Conservation (phyloP, 2,797 vertebrate species). For the Gallinago solitaria region DNA sequence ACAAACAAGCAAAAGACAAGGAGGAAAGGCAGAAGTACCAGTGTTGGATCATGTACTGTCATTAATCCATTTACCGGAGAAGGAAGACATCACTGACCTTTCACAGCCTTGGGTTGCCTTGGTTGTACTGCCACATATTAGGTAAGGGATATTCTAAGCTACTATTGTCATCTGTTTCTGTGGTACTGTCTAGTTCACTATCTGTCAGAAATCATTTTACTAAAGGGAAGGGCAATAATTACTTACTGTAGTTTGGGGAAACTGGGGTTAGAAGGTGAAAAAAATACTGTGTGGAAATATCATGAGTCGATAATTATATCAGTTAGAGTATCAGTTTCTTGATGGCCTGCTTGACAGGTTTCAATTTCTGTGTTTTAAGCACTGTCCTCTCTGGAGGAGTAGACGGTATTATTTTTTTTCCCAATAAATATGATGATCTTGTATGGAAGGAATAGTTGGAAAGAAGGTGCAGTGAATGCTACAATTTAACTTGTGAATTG, state of each 20-base stretch:
- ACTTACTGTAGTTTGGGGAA: background rate
- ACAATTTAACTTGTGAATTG: background rate
- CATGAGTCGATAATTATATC: background rate
- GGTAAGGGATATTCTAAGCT: constrained; percentile 75
- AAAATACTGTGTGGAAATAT: background rate
- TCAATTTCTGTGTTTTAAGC: background rate
- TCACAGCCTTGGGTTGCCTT: constrained; percentile 89
- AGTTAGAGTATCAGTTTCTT: background rate
- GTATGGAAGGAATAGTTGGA: background rate
- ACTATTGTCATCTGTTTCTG: background rate
- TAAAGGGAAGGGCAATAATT: background rate
- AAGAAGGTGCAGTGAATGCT: background rate
- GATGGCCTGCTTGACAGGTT: background rate
- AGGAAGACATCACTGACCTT: constrained; percentile 73
- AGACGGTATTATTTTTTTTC: background rate
- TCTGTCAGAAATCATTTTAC: background rate
- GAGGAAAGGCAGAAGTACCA: constrained; percentile 20
- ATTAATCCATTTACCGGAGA: constrained; percentile 75
- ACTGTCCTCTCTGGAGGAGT: background rate
- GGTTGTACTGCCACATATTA: constrained; percentile 91
- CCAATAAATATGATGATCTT: background rate
- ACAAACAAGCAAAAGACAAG: constrained; percentile 53
- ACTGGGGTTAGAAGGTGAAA: background rate
- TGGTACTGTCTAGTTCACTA: background rate
- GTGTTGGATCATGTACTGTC: constrained; percentile 87